phyloP scores from a whole-genome alignment of 1,140 invertebrate species.

The Linepithema humile region DNA sequence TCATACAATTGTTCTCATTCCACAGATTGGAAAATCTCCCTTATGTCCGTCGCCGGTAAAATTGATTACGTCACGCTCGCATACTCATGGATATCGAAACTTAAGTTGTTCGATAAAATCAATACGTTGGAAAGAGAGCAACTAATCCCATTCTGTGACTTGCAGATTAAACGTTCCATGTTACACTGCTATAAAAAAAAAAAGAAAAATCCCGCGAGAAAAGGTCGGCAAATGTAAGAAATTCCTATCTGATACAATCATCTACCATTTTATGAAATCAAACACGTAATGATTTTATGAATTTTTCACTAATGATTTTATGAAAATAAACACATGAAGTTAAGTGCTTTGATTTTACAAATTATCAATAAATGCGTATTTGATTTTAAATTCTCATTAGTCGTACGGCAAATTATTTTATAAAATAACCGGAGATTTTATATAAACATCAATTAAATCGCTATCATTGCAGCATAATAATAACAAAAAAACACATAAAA shows the following conservation, averaged over 20 bases:
- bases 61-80: slow-evolving; percentile 23
- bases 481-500: neutral
- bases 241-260: neutral
- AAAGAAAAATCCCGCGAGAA: neutral
- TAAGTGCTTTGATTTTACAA: too few species aligned
- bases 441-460: neutral
- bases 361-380: too few species aligned
- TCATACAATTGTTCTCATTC: slow-evolving; percentile 22
- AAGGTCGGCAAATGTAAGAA: neutral
- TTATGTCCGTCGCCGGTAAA: neutral
- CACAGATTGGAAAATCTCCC: slow-evolving; percentile 15
- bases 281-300: too few species aligned
- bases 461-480: neutral
- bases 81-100: slow-evolving; percentile 24
- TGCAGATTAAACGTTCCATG: neutral
- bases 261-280: neutral
- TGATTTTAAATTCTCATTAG: too few species aligned
- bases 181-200: neutral
- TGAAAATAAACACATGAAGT: too few species aligned
- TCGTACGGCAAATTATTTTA: too few species aligned
- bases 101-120: slow-evolving; percentile 31
- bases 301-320: too few species aligned
- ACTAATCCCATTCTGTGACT: slow-evolving; percentile 18
- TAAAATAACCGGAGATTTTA: too few species aligned
- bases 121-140: slow-evolving; percentile 1